Base-by-base conservation (phyloP, 2,113 vertebrate species). In the Sialia sialis region DNA sequence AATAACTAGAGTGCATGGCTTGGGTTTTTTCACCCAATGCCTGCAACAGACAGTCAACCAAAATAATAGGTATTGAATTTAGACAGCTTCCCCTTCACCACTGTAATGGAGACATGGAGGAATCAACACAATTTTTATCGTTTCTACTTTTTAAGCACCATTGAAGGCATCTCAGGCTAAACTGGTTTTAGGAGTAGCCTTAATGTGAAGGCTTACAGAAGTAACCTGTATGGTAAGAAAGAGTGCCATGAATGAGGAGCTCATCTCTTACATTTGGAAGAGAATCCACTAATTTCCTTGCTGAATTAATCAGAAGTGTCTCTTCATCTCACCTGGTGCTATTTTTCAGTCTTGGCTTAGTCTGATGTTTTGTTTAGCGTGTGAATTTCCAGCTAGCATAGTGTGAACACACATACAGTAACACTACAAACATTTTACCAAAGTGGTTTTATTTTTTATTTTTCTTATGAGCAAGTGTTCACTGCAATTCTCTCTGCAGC, bases 21-120 rank as follows among this genome's bases (percentile, higher is more conserved):
- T n/a, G 8, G 13, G 4, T 48, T 63, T 39, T 80, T 88, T 69
- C 54, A 69, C 15, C 14, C 2, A 4, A 14, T 48, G 41, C 43
- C 67, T 88, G 44, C 0, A 2, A 41, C 0, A 11, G 9, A 13
- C 16, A 36, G n/a, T 32, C 36, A 72, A 39, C 11, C 14, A 22
- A 62, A 58, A 14, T 38, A 32, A 84, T 30, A 11, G 54, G 17
- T 13, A 13, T 1, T 56, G 25, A 34, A 16, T 92, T 69, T 36
- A 44, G 41, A 48, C 4, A 39, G 11, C 17, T 79, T 68, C 22
- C 19, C 4, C 15, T 69, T 75, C 34, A n/a, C 21, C 10, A 10
- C 16, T 6, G 3, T 13, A 59, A 48, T 30, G 23, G 23, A 79
- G 13, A 36, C 16, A 30, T 6, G 16, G 48, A 48, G 39, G 19